Evolutionary conservation across 2,888 invertebrate genomes (phyloP).

Genomic region (Parelbella ahira): DNA sequence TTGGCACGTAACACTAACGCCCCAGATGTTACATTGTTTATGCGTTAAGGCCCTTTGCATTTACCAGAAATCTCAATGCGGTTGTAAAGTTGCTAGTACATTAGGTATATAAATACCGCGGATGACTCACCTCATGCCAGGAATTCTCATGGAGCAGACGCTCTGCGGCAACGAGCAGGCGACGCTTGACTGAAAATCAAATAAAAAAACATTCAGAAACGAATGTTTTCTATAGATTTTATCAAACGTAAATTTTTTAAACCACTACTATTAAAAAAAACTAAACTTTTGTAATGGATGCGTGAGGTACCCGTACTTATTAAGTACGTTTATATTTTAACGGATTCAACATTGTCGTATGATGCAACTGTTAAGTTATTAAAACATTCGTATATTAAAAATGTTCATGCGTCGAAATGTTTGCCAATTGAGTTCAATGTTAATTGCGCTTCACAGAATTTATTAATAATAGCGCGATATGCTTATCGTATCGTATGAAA

Average conservation of each 20-base stretch:
- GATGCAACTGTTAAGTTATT: slow-evolving; percentile 18
- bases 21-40: slow-evolving; percentile 26
- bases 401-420: slow-evolving; percentile 23
- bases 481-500: too few relatives aligned
- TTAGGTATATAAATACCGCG: slow-evolving; percentile 40
- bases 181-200: slow-evolving; percentile 60
- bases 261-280: background rate
- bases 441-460: slow-evolving; percentile 10
- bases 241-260: slow-evolving; percentile 1
- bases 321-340: background rate
- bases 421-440: slow-evolving; percentile 21
- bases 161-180: slow-evolving; percentile 53
- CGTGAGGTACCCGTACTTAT: background rate
- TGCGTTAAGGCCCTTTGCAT: slow-evolving; percentile 25
- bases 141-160: slow-evolving; percentile 60
- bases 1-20: slow-evolving; percentile 23
- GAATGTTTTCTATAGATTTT: slow-evolving; percentile 2
- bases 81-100: slow-evolving; percentile 26
- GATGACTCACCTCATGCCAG: slow-evolving; percentile 75
- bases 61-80: slow-evolving; percentile 27
- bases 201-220: slow-evolving; percentile 33
- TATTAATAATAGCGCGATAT: slow-evolving; percentile 2
- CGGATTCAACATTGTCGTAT: background rate
- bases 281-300: background rate
- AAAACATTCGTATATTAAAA: slow-evolving; percentile 22